Percentiles rank a stretch among this genome's conserved stretches.
These are phyloP conservation scores for Heliangelus exortis DNA, from an alignment of 2,797 vertebrate genomes.

Conservation along the genomic window DNA sequence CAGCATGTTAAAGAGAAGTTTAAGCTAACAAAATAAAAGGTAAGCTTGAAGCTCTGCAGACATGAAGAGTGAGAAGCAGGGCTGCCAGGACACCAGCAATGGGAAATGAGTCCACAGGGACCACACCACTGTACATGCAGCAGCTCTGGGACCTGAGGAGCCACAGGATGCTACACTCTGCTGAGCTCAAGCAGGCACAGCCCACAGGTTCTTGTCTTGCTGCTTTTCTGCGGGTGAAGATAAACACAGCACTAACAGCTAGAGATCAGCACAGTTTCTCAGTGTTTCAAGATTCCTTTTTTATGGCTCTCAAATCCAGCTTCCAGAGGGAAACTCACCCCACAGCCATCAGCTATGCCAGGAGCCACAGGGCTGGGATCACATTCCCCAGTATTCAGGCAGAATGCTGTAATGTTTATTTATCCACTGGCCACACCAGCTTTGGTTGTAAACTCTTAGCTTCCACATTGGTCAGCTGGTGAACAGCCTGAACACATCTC, in stretches of 20 bases:
- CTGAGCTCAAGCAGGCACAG: neutral
- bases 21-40: constrained; percentile 34
- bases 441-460: neutral
- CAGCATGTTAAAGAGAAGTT: neutral
- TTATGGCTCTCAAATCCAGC: neutral
- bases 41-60: constrained; percentile 6
- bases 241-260: neutral
- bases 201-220: fast-evolving
- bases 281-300: neutral
- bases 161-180: fast-evolving
- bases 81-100: neutral
- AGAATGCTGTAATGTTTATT: neutral
- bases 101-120: neutral
- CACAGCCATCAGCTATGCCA: neutral
- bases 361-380: neutral
- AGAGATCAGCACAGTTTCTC: neutral
- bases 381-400: neutral
- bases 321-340: neutral
- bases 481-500: neutral
- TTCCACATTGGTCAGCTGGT: neutral
- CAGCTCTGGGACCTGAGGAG: neutral
- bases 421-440: neutral
- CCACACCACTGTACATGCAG: neutral
- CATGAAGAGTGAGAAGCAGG: neutral
- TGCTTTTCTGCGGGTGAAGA: neutral